phyloP scores from a whole-genome alignment of 2,888 invertebrate species.

The Nudaria mundana region DNA sequence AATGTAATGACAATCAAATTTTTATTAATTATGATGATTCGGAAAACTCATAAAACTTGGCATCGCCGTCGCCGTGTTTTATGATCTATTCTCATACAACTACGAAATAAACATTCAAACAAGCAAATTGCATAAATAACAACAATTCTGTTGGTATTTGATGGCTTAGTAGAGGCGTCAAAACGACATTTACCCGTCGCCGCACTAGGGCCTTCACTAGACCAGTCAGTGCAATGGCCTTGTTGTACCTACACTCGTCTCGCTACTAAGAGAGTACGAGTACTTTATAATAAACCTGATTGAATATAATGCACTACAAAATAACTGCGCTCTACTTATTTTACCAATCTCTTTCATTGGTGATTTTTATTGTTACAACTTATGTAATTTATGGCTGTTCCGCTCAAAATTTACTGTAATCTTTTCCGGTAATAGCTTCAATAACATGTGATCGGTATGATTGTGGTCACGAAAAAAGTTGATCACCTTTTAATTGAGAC shows the following conservation, averaged over 20 bases:
- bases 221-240: constrained; percentile 56
- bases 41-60: no score
- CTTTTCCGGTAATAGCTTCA: constrained; percentile 2
- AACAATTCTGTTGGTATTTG: constrained; percentile 35
- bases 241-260: constrained; percentile 37
- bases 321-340: constrained; percentile 12
- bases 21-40: no score
- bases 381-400: neutral
- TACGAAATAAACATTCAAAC: neutral
- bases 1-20: no score
- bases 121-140: neutral
- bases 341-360: constrained; percentile 7
- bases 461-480: constrained; percentile 31
- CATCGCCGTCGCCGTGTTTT: no score
- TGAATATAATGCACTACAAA: constrained; percentile 14
- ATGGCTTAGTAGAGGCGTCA: constrained; percentile 22
- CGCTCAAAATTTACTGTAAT: neutral
- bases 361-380: neutral
- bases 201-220: constrained; percentile 57
- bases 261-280: constrained; percentile 68
- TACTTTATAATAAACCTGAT: constrained; percentile 39
- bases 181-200: constrained; percentile 67
- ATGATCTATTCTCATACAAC: no score
- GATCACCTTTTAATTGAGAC: constrained; percentile 37
- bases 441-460: constrained; percentile 7